Conservation (phyloP, 2,797 vertebrate genomes). For the Melanogrammus aeglefinus region DNA sequence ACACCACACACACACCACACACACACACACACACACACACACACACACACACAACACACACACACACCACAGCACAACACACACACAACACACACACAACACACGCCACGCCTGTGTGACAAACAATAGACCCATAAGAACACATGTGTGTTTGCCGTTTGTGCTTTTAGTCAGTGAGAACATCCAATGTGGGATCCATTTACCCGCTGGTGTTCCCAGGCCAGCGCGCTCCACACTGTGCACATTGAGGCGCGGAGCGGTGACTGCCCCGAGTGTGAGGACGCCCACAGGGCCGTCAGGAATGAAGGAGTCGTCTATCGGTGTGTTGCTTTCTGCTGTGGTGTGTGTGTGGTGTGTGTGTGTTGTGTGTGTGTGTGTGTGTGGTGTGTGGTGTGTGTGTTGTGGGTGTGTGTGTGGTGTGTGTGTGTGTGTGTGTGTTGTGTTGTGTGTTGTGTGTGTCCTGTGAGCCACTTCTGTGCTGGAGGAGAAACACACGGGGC, state of each 20-base stretch:
- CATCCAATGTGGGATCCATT: neutral
- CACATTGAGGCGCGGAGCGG: slow-evolving; percentile 13
- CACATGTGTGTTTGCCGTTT: neutral
- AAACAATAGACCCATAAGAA: neutral
- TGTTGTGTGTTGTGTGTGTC: neutral
- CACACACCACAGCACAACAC: too few relatives aligned
- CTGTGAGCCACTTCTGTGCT: neutral
- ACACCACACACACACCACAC: too few relatives aligned
- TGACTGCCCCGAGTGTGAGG: slow-evolving; percentile 27
- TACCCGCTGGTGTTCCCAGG: slow-evolving; percentile 5
- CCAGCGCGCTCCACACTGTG: slow-evolving; percentile 5
- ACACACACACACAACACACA: too few relatives aligned
- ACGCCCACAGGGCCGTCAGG: too few relatives aligned
- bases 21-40: slow-evolving; percentile 34
- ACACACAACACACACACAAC: slow-evolving; percentile 36
- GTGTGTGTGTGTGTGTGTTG: slow-evolving; percentile 37
- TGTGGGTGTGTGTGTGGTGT: slow-evolving; percentile 39
- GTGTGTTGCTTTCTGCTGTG: too few relatives aligned
- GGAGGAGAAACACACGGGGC: slow-evolving; percentile 25
- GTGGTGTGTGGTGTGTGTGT: neutral
- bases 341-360: slow-evolving; percentile 36
- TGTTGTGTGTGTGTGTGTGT: too few relatives aligned
- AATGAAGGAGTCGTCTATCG: slow-evolving; percentile 30
- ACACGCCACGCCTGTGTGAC: slow-evolving; percentile 14
- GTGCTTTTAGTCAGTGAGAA: neutral